phyloP scores from a whole-genome alignment of 2,797 vertebrate genomes.

The Neosilurus mollespiculum region DNA sequence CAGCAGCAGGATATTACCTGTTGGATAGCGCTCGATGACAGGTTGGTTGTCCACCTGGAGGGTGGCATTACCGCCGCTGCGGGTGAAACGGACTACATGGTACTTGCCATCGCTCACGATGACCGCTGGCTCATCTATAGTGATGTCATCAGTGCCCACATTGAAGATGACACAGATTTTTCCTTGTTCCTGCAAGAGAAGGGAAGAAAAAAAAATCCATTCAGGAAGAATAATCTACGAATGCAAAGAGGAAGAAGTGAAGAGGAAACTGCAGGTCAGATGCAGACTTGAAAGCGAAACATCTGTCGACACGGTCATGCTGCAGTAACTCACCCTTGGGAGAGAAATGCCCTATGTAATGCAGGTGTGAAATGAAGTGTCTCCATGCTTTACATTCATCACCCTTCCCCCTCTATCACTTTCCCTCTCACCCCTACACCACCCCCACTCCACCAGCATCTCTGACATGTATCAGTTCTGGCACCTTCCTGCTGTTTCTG shows the following conservation, averaged over 20 bases:
- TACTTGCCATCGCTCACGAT: slow-evolving; percentile 92
- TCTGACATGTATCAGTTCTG: slow-evolving; percentile 68
- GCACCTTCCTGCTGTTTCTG: slow-evolving; percentile 71
- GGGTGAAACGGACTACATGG: slow-evolving; percentile 94
- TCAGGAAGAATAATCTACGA: slow-evolving; percentile 12
- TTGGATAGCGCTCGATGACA: slow-evolving; percentile 89
- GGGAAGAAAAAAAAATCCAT: not conserved
- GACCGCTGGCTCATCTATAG: slow-evolving; percentile 88
- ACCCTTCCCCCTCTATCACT: slow-evolving; percentile 43
- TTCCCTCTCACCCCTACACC: slow-evolving; percentile 40
- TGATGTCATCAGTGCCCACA: slow-evolving; percentile 92
- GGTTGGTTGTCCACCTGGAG: slow-evolving; percentile 96
- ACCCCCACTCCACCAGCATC: slow-evolving; percentile 52
- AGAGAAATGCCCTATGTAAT: slow-evolving; percentile 57
- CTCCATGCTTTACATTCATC: slow-evolving; percentile 63
- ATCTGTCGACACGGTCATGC: slow-evolving; percentile 53
- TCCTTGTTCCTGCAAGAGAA: slow-evolving; percentile 83
- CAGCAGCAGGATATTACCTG: slow-evolving; percentile 77
- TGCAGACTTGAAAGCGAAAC: slow-evolving; percentile 39
- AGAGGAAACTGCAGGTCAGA: slow-evolving; percentile 21
- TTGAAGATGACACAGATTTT: slow-evolving; percentile 93
- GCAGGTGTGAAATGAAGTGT: slow-evolving; percentile 52
- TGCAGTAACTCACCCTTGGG: slow-evolving; percentile 53
- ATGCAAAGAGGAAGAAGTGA: not conserved
- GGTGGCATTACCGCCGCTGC: slow-evolving; percentile 93